Base-by-base conservation (phyloP, 2,797 vertebrate genomes). In the Taenioides sp. region DNA sequence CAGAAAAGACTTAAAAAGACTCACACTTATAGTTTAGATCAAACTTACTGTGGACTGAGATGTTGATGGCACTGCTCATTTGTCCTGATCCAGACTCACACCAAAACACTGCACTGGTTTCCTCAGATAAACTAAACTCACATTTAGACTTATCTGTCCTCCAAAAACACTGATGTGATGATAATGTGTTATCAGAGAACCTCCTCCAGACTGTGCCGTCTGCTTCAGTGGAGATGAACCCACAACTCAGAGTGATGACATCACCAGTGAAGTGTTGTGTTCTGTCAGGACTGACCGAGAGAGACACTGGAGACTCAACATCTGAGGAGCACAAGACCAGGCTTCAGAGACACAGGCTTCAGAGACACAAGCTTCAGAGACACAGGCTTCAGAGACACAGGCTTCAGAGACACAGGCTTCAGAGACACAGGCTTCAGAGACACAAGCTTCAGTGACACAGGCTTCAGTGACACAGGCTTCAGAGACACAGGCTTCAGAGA, bases 21-120 rank as follows among this genome's bases (percentile, higher is more conserved):
- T 52, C 50, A 52, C 50, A n/a, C 18, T 52, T 20, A 52, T 52
- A 52, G 7, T 54, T 54, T 54, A 54, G 1, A 54, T n/a, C n/a
- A 54, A 54, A 54, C 52, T 9, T n/a, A 54, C 52, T 54, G 52
- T 54, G 52, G 52, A 22, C n/a, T 54, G 52, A 54, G 52, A 54
- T 54, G 52, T 54, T 82, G 62, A 77, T 47, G 68, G 80, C 61
- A 25, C 47, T 68, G 5, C 69, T 78, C 55, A 63, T 50, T 57
- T 70, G 37, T 73, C 73, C 80, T 62, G 74, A 78, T 69, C 60
- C 76, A 76, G 73, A 80, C 73, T 82, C 68, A 74, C 83, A 84
- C 82, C 79, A 84, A 72, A 79, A 81, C 54, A 54, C 52, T 54
- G 52, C 52, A 22, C 52, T 54, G 52, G 20, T 54, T 54, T 54